Conservation (phyloP, 92 coral and sea anemone species). For the Porites evermanni region DNA sequence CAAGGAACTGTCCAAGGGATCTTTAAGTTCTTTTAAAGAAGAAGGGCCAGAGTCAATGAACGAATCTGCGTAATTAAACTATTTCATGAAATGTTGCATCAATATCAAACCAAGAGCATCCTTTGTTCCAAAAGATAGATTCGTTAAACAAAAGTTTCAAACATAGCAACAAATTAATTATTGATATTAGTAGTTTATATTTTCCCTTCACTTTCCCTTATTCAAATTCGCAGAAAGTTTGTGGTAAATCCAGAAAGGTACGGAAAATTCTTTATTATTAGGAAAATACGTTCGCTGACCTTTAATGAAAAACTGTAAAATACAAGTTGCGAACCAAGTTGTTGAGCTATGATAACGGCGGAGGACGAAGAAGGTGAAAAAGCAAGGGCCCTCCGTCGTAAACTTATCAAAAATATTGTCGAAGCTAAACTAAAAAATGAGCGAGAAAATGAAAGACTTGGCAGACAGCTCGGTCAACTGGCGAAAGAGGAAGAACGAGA, state of each 20-base stretch:
- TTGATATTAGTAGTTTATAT: neutral
- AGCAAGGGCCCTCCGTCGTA: slow-evolving; percentile 54
- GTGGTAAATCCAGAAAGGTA: neutral
- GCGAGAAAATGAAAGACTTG: slow-evolving; percentile 69
- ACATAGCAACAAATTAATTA: slow-evolving; percentile 26
- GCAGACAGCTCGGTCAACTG: slow-evolving; percentile 36
- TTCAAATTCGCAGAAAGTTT: neutral
- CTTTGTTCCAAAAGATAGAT: neutral
- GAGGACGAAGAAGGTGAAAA: slow-evolving; percentile 60
- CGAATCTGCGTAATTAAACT: neutral
- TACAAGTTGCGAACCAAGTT: neutral
- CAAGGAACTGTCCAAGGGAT: neutral
- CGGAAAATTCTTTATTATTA: too few species aligned
- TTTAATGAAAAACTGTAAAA: neutral
- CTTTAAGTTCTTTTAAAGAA: neutral
- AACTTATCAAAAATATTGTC: slow-evolving; percentile 62
- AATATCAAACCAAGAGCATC: slow-evolving; percentile 4
- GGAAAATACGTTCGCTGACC: neutral
- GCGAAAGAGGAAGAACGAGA: slow-evolving; percentile 68
- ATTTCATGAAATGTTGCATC: slow-evolving; percentile 2
- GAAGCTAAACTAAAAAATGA: slow-evolving; percentile 74
- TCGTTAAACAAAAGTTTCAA: slow-evolving; percentile 18
- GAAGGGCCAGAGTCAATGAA: neutral
- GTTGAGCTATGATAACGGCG: slow-evolving; percentile 18
- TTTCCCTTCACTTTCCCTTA: neutral